Evolutionary conservation across 92 coral and sea anemone genomes (phyloP), one percentile per base, ranked within the genome.

Genomic region (Bergia puertoricense): DNA sequence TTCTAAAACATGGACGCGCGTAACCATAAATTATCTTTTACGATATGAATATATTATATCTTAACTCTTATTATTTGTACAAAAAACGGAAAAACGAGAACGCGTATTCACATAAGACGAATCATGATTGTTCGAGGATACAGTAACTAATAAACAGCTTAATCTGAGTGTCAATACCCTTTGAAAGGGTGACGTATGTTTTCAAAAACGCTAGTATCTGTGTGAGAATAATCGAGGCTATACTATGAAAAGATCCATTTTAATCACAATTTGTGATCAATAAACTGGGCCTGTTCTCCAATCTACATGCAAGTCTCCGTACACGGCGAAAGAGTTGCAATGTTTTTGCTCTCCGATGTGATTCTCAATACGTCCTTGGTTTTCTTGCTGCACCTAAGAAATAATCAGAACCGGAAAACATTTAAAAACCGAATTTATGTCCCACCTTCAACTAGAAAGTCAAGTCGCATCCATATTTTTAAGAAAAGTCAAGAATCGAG

Each of bases 361-460:
- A 48, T 56, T 56, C 65, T 56, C 16, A 56, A 3, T 56, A 62
- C 51, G 62, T 81, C 54, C 85, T 59, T 65, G 85, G 67, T 81
- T 81, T 81, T 59, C 85, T 81, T 62, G 74, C 74, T 15, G 43
- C 85, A 62, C 85, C 85, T 81, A 41, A 15, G 10, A 66, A 81
- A 15, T 0, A 44, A 45, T 5, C 3, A 44, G 46, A 43, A 43
- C 51, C 51, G 51, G 51, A 45, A 20, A 16, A 45, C 13, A 77
- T 14, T 38, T 74, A 8, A 30, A 46, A 46, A 46, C 51, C 51
- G 5, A 46, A 46, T 3, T 46, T 46, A 46, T 9, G 51, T 6
- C 51, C 9, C 13, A 2, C 13, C 9, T 10, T 1, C 8, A 51
- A 51, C 57, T 8, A 51, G 6, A 51, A 54, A 13, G 10, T 10